These are phyloP conservation scores for Scolopax mira DNA, from an alignment of 2,113 vertebrate genomes.

Conservation along the genomic window DNA sequence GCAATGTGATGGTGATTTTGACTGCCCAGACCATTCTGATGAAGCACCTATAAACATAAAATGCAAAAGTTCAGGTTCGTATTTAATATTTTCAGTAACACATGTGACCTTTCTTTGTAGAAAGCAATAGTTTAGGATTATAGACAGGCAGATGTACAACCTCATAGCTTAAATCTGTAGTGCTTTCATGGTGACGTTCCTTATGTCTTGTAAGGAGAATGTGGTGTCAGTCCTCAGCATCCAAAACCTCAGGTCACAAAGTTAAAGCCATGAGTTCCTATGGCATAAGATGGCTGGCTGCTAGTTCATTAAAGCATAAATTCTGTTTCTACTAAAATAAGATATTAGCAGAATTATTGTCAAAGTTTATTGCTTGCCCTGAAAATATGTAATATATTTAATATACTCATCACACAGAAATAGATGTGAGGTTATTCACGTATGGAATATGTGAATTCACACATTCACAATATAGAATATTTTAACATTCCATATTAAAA, in stretches of 20 bases:
- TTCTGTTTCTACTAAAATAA: background rate
- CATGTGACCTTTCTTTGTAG: background rate
- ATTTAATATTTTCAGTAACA: background rate
- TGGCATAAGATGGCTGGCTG: background rate
- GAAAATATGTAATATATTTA: background rate
- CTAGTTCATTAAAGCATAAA: background rate
- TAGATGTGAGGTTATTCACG: background rate
- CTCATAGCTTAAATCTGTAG: fast-evolving
- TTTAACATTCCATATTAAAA: too few species aligned
- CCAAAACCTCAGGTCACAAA: background rate
- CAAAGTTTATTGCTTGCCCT: background rate
- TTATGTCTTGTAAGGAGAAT: background rate
- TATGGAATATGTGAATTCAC: too few species aligned
- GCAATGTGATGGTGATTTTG: constrained; percentile 95
- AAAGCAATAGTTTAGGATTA: background rate
- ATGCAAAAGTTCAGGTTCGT: constrained; percentile 88
- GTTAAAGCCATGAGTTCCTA: background rate
- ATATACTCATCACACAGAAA: background rate
- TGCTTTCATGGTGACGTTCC: background rate
- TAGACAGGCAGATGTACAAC: background rate
- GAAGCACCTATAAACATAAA: constrained; percentile 92
- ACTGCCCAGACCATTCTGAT: constrained; percentile 94
- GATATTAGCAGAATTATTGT: background rate
- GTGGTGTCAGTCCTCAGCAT: background rate
- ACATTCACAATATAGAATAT: too few species aligned